Conservation (phyloP, 2,797 vertebrate species). For the Rhabdophis nuchalis region DNA sequence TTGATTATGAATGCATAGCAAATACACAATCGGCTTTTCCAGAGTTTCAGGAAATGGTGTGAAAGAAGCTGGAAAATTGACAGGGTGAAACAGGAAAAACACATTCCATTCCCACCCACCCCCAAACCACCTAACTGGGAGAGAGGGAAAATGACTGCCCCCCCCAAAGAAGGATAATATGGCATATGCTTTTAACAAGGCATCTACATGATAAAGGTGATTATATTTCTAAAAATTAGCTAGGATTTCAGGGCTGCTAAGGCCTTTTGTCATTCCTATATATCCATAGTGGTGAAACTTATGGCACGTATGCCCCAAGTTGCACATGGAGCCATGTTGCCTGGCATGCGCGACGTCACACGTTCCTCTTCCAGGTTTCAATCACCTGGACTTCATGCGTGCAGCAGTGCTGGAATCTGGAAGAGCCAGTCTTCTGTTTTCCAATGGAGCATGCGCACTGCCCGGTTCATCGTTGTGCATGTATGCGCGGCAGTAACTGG, state of each 20-base stretch:
- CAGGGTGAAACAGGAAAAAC: not conserved
- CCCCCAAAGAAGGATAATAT: not conserved
- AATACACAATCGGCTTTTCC: not conserved
- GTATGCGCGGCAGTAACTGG: too few relatives aligned
- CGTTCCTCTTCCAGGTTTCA: too few relatives aligned
- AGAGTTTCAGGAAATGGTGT: slow-evolving; percentile 7
- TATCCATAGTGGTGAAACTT: too few relatives aligned
- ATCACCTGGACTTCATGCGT: too few relatives aligned
- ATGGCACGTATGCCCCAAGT: too few relatives aligned
- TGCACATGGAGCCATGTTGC: too few relatives aligned
- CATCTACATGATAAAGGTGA: not conserved
- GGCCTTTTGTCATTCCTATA: slow-evolving; percentile 10
- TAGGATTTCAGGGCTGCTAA: not conserved
- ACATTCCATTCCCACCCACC: not conserved
- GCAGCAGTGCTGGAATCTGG: too few relatives aligned
- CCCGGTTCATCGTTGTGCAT: too few relatives aligned
- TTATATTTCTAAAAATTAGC: not conserved
- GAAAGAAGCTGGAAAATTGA: slow-evolving; percentile 5
- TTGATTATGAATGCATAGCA: slow-evolving; percentile 2
- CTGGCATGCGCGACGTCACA: too few relatives aligned
- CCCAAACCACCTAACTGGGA: too few relatives aligned
- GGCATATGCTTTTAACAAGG: not conserved
- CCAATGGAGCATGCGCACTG: too few relatives aligned
- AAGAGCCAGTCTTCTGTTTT: too few relatives aligned
- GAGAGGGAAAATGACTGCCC: not conserved